Conservation (phyloP, 2,797 vertebrate species). For the Forpus xanthops region DNA sequence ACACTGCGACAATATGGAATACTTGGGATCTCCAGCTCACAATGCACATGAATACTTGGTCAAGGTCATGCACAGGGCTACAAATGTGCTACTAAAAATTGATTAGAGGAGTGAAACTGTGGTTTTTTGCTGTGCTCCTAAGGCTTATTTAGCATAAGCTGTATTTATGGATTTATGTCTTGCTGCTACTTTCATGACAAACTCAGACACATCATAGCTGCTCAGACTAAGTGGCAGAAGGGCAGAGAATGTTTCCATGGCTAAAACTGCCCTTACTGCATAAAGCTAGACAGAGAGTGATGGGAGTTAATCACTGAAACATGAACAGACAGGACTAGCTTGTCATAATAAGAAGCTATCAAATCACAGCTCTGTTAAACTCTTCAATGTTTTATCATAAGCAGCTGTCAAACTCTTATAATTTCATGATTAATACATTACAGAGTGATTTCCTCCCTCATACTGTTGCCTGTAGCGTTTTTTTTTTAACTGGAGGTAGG, state of each 20-base stretch:
- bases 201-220: background rate
- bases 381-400: conserved; percentile 55
- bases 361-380: conserved; percentile 54
- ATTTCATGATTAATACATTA: conserved; percentile 74
- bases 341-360: conserved; percentile 70
- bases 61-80: background rate
- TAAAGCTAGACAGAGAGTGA: conserved; percentile 43
- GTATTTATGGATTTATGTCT: background rate
- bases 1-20: background rate
- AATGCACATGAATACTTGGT: background rate
- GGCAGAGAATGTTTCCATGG: conserved; percentile 45
- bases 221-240: conserved; percentile 22
- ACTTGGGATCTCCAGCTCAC: background rate
- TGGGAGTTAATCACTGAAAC: conserved; percentile 67
- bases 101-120: background rate
- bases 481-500: conserved; percentile 19
- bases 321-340: conserved; percentile 67
- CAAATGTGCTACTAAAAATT: background rate
- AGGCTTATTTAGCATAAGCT: background rate
- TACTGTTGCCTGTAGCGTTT: conserved; percentile 39
- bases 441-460: conserved; percentile 70
- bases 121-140: background rate
- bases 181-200: background rate
- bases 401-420: conserved; percentile 58
- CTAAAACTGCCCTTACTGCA: background rate